Evolutionary conservation across 2,113 vertebrate genomes (phyloP).

Genomic region (Rhinolophus ferrumequinum): DNA sequence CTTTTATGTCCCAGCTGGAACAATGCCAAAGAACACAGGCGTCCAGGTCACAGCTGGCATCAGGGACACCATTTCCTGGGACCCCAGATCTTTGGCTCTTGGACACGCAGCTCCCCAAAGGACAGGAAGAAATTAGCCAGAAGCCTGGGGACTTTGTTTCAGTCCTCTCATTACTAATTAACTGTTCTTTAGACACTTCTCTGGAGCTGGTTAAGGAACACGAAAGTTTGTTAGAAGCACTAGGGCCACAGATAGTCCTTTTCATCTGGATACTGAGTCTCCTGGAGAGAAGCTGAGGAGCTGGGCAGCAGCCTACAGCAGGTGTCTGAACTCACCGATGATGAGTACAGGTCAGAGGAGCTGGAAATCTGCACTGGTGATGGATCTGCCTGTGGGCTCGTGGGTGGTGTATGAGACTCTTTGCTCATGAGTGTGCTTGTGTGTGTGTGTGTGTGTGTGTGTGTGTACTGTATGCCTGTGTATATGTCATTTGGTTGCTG

Average conservation of each 20-base stretch:
- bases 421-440: background rate
- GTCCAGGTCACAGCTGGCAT: background rate
- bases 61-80: background rate
- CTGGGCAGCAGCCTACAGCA: background rate
- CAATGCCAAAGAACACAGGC: background rate
- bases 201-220: background rate
- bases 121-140: background rate
- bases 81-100: background rate
- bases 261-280: background rate
- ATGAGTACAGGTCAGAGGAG: background rate
- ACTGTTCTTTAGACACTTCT: background rate
- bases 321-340: background rate
- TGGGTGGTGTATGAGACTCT: background rate
- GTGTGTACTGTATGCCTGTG: background rate
- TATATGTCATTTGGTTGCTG: fast-evolving
- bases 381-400: background rate
- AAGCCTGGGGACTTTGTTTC: background rate
- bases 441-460: no score
- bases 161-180: background rate
- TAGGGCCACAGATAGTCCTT: background rate
- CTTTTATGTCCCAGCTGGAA: background rate
- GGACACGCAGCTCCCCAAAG: background rate
- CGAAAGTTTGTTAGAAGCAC: background rate
- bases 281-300: background rate
- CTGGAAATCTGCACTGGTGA: background rate